These are phyloP conservation scores for Lacerta bilineata DNA, from an alignment of 2,797 vertebrate genomes.

Conservation along the genomic window DNA sequence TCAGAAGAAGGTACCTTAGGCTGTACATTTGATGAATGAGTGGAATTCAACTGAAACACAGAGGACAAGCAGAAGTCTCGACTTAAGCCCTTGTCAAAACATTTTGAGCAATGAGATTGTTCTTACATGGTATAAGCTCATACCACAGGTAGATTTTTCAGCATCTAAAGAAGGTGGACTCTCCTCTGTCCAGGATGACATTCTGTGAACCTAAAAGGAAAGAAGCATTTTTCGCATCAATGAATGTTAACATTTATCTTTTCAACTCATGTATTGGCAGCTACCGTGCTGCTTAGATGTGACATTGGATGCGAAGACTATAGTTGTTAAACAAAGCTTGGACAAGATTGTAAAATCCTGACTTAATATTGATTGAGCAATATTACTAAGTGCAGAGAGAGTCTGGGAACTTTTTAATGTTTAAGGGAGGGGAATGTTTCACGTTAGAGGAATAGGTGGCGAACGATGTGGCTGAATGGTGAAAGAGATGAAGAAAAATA, in stretches of 20 bases:
- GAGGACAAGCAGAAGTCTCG: neutral
- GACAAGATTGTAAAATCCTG: slow-evolving; percentile 77
- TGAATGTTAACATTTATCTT: slow-evolving; percentile 69
- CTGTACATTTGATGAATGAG: neutral
- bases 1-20: neutral
- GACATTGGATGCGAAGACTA: slow-evolving; percentile 78
- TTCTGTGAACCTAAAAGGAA: slow-evolving; percentile 26
- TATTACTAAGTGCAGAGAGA: slow-evolving; percentile 27
- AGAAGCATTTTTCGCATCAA: slow-evolving; percentile 62
- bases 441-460: slow-evolving; percentile 65
- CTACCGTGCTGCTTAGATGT: slow-evolving; percentile 68
- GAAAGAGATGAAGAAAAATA: neutral
- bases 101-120: neutral
- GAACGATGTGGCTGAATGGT: neutral
- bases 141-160: neutral
- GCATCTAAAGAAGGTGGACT: neutral
- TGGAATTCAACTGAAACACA: neutral
- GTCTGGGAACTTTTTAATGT: slow-evolving; percentile 70
- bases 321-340: slow-evolving; percentile 69
- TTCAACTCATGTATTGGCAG: slow-evolving; percentile 71
- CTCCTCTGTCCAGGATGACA: slow-evolving; percentile 43
- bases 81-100: neutral
- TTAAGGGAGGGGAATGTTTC: slow-evolving; percentile 72
- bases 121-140: neutral
- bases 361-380: slow-evolving; percentile 81